phyloP scores from a whole-genome alignment of 35 echinoderm and acorn worm genomes.

The Apostichopus parvimensis region DNA sequence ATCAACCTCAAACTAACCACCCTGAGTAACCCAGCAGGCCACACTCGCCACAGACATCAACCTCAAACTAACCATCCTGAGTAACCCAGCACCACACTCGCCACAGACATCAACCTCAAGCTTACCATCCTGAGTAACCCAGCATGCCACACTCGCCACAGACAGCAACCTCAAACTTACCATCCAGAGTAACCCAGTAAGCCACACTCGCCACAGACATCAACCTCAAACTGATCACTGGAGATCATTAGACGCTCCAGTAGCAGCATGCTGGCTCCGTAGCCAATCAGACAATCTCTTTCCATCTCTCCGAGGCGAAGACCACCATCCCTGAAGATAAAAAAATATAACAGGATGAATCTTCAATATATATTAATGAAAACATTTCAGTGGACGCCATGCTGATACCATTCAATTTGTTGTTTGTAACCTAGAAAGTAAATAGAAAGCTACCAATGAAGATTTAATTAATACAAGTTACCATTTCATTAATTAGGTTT shows the following conservation, averaged over 20 bases:
- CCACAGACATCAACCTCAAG: not conserved
- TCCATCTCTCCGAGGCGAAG: constrained; percentile 97
- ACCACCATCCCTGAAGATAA: constrained; percentile 81
- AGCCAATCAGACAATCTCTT: constrained; percentile 97
- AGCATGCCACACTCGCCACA: too few relatives aligned
- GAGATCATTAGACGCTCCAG: constrained; percentile 65
- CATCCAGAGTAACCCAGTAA: too few relatives aligned
- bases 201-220: constrained; percentile 44
- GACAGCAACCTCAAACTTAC: too few relatives aligned
- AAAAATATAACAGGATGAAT: not conserved
- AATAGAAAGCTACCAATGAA: not conserved
- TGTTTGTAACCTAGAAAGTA: not conserved
- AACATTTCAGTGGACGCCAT: not conserved
- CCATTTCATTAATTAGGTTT: not conserved
- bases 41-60: too few relatives aligned
- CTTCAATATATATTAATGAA: not conserved
- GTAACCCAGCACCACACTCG: too few relatives aligned
- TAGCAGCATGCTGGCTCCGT: not conserved
- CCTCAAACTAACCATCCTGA: too few relatives aligned
- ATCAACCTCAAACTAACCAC: too few relatives aligned
- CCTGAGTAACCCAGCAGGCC: too few relatives aligned
- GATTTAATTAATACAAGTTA: not conserved
- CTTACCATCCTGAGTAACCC: too few relatives aligned
- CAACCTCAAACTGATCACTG: constrained; percentile 97
- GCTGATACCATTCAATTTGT: not conserved